A percentile compares a stretch with the other conserved stretches of the same genome.
These are phyloP conservation scores for Alexandromys fortis DNA, from an alignment of 2,113 vertebrate species.

Conservation along the genomic window DNA sequence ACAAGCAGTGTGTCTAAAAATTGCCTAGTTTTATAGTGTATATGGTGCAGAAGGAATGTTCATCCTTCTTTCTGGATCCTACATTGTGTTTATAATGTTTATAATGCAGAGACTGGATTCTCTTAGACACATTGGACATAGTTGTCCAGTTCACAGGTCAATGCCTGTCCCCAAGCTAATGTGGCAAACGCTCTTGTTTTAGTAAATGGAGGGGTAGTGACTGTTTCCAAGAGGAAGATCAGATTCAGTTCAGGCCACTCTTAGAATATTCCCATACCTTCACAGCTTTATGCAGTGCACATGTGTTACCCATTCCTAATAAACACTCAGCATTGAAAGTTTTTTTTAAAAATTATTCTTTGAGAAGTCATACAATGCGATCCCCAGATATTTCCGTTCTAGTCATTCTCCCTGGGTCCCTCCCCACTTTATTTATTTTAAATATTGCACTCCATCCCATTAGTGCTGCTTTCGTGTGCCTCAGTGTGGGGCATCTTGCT, in stretches of 20 bases:
- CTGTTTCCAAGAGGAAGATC: neutral
- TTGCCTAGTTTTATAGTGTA: neutral
- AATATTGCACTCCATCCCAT: neutral
- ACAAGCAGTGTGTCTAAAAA: neutral
- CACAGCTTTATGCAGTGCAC: neutral
- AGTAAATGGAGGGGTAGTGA: neutral
- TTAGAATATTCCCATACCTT: neutral
- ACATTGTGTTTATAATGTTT: neutral
- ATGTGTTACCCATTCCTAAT: neutral
- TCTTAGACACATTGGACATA: neutral
- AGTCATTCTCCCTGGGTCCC: too few relatives aligned
- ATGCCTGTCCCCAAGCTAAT: neutral
- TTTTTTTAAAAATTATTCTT: neutral
- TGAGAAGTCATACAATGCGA: neutral
- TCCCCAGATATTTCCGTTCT: neutral
- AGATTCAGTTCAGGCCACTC: neutral
- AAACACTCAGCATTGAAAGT: slow-evolving; percentile 23
- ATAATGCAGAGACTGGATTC: neutral
- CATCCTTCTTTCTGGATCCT: neutral
- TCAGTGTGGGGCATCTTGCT: neutral
- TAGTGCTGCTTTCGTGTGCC: neutral
- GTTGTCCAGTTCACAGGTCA: neutral
- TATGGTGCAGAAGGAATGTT: neutral
- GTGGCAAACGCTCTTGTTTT: neutral
- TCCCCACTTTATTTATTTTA: neutral